These are phyloP conservation scores for Premnoplex brunnescens DNA, from an alignment of 2,797 vertebrate genomes.

Conservation along the genomic window DNA sequence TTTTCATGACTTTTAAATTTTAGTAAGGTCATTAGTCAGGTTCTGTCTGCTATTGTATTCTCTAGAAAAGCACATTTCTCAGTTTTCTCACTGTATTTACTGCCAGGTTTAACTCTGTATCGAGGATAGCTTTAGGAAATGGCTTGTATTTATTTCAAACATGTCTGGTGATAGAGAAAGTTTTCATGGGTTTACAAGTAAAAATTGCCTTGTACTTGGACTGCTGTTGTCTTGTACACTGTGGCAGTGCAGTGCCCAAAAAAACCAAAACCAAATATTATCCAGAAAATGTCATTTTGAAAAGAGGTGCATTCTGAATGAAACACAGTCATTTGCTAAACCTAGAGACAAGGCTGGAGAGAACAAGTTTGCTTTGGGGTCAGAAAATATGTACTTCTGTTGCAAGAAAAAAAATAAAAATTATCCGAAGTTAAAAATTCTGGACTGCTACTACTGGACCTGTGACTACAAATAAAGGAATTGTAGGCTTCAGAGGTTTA, in stretches of 20 bases:
- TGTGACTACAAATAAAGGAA: neutral
- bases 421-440: neutral
- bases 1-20: constrained; percentile 22
- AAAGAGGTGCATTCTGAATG: neutral
- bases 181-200: neutral
- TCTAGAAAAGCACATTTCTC: neutral
- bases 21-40: neutral
- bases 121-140: neutral
- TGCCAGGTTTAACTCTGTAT: neutral
- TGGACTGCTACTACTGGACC: neutral
- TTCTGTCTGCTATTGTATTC: neutral
- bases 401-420: neutral
- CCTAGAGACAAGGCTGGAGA: neutral
- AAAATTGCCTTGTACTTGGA: neutral
- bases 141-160: neutral
- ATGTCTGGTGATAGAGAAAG: neutral
- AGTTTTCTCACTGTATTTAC: neutral
- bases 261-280: neutral
- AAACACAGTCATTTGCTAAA: neutral
- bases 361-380: neutral
- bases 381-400: neutral
- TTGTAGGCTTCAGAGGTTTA: neutral
- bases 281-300: neutral
- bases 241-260: neutral
- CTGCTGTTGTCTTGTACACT: neutral